Evolutionary conservation across 2,888 invertebrate species (phyloP).

Genomic region (Halocaridina rubra): DNA sequence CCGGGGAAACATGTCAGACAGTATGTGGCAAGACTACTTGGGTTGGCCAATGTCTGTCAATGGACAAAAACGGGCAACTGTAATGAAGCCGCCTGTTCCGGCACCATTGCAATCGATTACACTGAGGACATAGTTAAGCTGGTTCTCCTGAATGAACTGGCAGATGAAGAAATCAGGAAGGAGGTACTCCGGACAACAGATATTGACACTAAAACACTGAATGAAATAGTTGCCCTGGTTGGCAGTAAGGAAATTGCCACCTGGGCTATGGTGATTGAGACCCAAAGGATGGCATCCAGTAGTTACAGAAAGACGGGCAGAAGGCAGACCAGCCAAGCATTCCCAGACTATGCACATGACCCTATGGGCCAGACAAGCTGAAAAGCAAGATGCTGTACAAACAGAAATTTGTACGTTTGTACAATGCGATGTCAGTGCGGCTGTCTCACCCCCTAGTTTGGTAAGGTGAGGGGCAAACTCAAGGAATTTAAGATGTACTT

Average conservation of each 20-base stretch:
- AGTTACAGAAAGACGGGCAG: not conserved
- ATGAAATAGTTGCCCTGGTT: not conserved
- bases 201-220: not conserved
- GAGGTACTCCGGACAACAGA: not conserved
- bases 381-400: too few species aligned
- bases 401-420: too few species aligned
- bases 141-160: too few species aligned
- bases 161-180: not conserved
- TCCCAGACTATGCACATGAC: not conserved
- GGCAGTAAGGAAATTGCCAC: not conserved
- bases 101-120: too few species aligned
- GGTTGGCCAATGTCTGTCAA: too few species aligned
- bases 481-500: slow-evolving; percentile 5
- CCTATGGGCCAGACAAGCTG: slow-evolving; percentile 11
- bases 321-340: slow-evolving; percentile 3
- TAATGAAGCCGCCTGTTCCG: too few species aligned
- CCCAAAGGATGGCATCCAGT: not conserved
- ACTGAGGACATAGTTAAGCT: too few species aligned
- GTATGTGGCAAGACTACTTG: too few species aligned
- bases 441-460: slow-evolving; percentile 15
- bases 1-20: too few species aligned
- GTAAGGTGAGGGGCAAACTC: slow-evolving; percentile 27
- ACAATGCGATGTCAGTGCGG: not conserved
- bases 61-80: too few species aligned
- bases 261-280: not conserved